phyloP scores from a whole-genome alignment of 1,140 invertebrate species.

The Drosophila fuyamai region DNA sequence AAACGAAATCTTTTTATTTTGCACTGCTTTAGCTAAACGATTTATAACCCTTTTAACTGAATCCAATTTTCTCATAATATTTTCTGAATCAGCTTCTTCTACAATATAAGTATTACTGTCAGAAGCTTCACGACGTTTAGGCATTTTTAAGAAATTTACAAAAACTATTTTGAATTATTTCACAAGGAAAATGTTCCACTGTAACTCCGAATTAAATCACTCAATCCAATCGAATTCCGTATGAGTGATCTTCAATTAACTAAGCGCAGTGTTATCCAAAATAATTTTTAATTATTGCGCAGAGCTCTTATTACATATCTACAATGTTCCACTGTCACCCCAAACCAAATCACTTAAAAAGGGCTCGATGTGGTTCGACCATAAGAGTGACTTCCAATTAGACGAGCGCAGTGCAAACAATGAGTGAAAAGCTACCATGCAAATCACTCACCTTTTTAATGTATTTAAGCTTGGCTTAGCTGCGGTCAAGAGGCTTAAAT shows the following conservation, averaged over 20 bases:
- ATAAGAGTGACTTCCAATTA: background rate
- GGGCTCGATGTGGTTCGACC: too few relatives aligned
- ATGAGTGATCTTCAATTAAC: too few relatives aligned
- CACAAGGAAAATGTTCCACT: too few relatives aligned
- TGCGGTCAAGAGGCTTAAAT: background rate
- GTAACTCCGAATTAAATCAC: too few relatives aligned
- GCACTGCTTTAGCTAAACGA: background rate
- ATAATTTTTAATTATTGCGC: too few relatives aligned
- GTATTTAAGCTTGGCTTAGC: background rate
- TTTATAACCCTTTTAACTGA: slow-evolving; percentile 1
- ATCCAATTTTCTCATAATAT: background rate
- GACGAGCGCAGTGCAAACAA: background rate
- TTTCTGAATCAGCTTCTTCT: background rate
- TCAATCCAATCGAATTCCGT: too few relatives aligned
- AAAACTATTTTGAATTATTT: too few relatives aligned
- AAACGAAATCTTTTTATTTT: slow-evolving; percentile 2
- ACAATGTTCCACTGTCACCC: too few relatives aligned
- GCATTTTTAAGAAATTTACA: too few relatives aligned
- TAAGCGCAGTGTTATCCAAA: too few relatives aligned
- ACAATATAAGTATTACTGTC: slow-evolving; percentile 3
- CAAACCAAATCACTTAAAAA: too few relatives aligned
- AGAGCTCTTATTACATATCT: too few relatives aligned
- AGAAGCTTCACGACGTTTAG: background rate
- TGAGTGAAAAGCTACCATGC: background rate
- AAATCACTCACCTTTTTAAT: background rate